phyloP scores from a whole-genome alignment of 2,888 invertebrate genomes.

The Temnothorax unifasciatus region DNA sequence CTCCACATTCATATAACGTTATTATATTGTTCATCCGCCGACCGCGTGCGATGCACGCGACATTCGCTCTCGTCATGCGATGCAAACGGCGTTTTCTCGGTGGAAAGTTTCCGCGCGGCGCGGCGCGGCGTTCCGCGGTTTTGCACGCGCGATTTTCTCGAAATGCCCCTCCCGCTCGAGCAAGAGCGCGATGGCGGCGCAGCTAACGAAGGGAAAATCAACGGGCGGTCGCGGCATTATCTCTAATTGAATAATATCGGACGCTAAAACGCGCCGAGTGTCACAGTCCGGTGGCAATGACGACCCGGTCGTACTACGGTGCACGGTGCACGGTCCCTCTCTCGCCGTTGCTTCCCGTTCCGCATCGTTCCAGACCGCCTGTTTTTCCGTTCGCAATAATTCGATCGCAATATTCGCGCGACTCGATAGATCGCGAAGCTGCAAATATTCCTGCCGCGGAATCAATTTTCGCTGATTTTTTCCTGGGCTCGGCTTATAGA shows the following conservation, averaged over 20 bases:
- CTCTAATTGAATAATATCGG: slow-evolving; percentile 74
- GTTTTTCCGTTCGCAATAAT: slow-evolving; percentile 69
- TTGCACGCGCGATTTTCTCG: slow-evolving; percentile 31
- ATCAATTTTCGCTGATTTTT: not conserved
- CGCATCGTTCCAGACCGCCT: slow-evolving; percentile 74
- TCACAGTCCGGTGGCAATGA: not conserved
- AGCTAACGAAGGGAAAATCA: slow-evolving; percentile 71
- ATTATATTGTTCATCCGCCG: not conserved
- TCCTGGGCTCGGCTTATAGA: not conserved
- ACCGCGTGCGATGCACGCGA: slow-evolving; percentile 31
- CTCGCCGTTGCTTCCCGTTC: slow-evolving; percentile 71
- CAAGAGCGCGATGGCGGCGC: not conserved
- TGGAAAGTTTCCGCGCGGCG: slow-evolving; percentile 32
- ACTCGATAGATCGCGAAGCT: slow-evolving; percentile 24
- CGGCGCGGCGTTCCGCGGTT: slow-evolving; percentile 14
- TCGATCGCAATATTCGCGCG: slow-evolving; percentile 53
- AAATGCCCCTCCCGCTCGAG: not conserved
- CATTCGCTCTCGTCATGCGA: slow-evolving; percentile 51
- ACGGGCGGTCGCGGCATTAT: slow-evolving; percentile 58
- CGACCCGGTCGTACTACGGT: slow-evolving; percentile 56
- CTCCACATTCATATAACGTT: slow-evolving; percentile 27
- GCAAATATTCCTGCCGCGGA: not conserved
- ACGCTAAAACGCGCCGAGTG: slow-evolving; percentile 53
- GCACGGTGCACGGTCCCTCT: slow-evolving; percentile 15
- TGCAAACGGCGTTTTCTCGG: slow-evolving; percentile 25